Evolutionary conservation across 2,797 vertebrate species (phyloP), one percentile per base, ranked within the genome.

Genomic region (Avahi laniger): DNA sequence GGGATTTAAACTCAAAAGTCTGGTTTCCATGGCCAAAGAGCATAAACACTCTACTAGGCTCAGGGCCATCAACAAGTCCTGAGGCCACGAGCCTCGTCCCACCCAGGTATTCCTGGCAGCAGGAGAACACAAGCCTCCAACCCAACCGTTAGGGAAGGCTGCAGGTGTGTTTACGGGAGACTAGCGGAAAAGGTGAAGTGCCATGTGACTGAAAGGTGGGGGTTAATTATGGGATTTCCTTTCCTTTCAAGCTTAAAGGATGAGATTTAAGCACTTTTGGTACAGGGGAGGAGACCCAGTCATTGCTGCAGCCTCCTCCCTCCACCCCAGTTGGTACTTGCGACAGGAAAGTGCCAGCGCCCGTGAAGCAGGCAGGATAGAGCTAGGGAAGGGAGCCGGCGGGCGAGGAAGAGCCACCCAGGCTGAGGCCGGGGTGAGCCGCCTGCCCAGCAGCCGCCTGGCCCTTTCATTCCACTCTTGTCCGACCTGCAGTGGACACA

Each of bases 191-290:
- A 96, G 75, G 76, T 38, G 80, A 43, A 12, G 12, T n/a, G 33
- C 46, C 15, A 57, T 17, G 57, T 52, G 76, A 75, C 80, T 69
- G 52, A 89, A 95, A 96, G 92, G 76, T 57, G 65, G 57, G 80
- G 88, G 93, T 94, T 93, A 59, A 86, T 93, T 92, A 90, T 54
- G 30, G 87, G 94, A 96, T 97, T 96, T 93, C 91, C 97, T 97
- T 85, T 96, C 94, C 87, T 97, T 96, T 94, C 83, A 82, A 92
- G 84, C 91, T 90, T 75, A 67, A 94, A 93, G 63, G 82, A 94
- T 85, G 61, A 81, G 88, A 82, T 76, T 83, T 93, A 93, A 96
- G 72, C 33, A 63, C 80, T 89, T 94, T 18, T 50, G 38, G 63
- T 72, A 79, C 13, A 33, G 33, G 48, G 41, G 52, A 85, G 57